Base-by-base conservation (phyloP, 1,140 invertebrate species). In the Bombus waltoni region DNA sequence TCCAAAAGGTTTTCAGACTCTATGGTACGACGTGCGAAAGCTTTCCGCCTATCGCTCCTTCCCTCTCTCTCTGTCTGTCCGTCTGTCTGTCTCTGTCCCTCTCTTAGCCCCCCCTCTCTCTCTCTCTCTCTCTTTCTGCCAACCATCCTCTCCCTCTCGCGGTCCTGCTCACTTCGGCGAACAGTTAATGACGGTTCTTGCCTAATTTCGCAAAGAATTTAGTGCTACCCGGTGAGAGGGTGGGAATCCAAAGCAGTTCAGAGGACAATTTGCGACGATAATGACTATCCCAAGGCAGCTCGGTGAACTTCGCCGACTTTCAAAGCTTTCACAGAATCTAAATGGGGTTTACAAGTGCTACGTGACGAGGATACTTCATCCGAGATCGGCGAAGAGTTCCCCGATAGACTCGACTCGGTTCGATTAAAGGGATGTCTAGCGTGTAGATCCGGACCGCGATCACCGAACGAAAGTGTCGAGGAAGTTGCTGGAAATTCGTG, bases 341-440 rank as follows among this genome's bases (percentile, higher is more conserved):
- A 85, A 85, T 85, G 83, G 59, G 76, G 83, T 85, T 85, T 85
- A 85, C 83, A 85, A 85, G 83, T 85, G 68, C n/a, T 80, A 80
- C 77, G 83, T 78, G 83, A 85, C 83, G 77, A 38, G 76, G 68
- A 85, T 85, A 80, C 47, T 80, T 38, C 9, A 42, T 35, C 25
- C 62, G 38, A 15, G 44, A 42, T 3, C 44, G 40, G 13, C 53
- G 44, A 68, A 57, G 22, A n/a, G 38, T 66, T 62, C 10, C 2
- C 35, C 44, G 62, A 77, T 83, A 53, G 76, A 70, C 62, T 79
- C 66, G 40, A 25, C 44, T 68, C 15, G 68, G 57, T 65, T 85
- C 83, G 77, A 80, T 85, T 72, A 65, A 62, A 71, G 53, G 76
- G 38, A 44, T 32, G 74, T 53, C 44, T 18, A 80, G 25, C 13